These are phyloP conservation scores for Bufotes viridis DNA, from an alignment of 2,797 vertebrate species.

Conservation along the genomic window DNA sequence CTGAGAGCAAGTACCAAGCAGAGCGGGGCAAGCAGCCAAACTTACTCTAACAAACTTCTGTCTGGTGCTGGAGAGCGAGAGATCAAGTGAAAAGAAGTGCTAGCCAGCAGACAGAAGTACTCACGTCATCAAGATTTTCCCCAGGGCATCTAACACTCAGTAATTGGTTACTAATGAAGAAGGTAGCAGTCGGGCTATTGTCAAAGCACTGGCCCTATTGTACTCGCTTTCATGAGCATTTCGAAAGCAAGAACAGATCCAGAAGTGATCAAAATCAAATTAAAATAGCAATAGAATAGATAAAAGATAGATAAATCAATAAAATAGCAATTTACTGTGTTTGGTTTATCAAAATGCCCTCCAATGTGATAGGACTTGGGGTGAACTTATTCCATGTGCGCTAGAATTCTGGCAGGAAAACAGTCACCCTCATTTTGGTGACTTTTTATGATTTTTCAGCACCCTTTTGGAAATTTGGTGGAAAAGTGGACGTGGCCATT, in stretches of 20 bases:
- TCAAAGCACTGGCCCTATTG: background rate
- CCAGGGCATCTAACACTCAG: background rate
- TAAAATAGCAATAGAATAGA: background rate
- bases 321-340: too few species aligned
- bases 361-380: background rate
- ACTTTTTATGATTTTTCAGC: too few species aligned
- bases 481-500: too few species aligned
- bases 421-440: too few species aligned
- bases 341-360: background rate
- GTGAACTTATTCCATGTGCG: too few species aligned
- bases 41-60: conserved; percentile 11
- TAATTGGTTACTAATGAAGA: background rate
- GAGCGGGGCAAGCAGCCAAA: conserved; percentile 48
- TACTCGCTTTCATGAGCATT: background rate
- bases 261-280: background rate
- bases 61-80: background rate
- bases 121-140: conserved; percentile 7
- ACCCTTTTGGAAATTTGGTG: too few species aligned
- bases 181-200: background rate
- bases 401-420: too few species aligned
- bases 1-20: conserved; percentile 17
- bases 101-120: conserved; percentile 36
- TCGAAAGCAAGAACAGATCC: background rate
- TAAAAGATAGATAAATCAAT: too few species aligned
- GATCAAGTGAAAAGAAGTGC: conserved; percentile 36